These are phyloP conservation scores for Campoplex nolae DNA, from an alignment of 2,888 invertebrate species.

Conservation along the genomic window DNA sequence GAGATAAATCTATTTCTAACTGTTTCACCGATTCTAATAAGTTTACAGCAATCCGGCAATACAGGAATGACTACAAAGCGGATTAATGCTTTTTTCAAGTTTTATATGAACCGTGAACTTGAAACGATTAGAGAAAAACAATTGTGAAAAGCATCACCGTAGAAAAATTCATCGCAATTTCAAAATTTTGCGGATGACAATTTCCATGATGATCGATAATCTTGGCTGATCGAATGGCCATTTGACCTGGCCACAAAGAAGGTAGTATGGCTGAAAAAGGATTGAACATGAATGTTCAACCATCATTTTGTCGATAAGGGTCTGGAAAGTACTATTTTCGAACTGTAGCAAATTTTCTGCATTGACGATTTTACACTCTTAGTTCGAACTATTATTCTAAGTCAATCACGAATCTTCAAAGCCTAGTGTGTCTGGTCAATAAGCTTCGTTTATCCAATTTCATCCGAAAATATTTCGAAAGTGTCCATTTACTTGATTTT, in stretches of 20 bases:
- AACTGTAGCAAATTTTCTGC: too few relatives aligned
- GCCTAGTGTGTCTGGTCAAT: background rate
- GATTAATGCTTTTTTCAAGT: background rate
- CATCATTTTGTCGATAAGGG: too few relatives aligned
- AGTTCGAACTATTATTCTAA: too few relatives aligned
- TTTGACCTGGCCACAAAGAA: background rate
- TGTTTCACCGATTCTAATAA: background rate
- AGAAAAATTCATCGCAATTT: too few relatives aligned
- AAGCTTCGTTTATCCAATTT: background rate
- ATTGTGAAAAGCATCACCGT: too few relatives aligned
- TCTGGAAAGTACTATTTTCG: too few relatives aligned
- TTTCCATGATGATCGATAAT: background rate
- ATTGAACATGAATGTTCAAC: too few relatives aligned
- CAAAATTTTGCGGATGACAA: too few relatives aligned
- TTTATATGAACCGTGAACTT: background rate
- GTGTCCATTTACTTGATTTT: background rate
- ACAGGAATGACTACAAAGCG: background rate
- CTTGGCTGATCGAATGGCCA: background rate
- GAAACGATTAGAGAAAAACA: background rate
- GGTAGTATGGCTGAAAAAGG: background rate
- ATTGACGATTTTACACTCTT: too few relatives aligned
- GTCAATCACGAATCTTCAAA: too few relatives aligned
- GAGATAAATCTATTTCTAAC: background rate
- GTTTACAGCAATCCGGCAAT: background rate
- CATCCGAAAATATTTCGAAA: background rate